These are phyloP conservation scores for Gortyna flavago DNA, from an alignment of 2,888 invertebrate genomes.

Conservation along the genomic window DNA sequence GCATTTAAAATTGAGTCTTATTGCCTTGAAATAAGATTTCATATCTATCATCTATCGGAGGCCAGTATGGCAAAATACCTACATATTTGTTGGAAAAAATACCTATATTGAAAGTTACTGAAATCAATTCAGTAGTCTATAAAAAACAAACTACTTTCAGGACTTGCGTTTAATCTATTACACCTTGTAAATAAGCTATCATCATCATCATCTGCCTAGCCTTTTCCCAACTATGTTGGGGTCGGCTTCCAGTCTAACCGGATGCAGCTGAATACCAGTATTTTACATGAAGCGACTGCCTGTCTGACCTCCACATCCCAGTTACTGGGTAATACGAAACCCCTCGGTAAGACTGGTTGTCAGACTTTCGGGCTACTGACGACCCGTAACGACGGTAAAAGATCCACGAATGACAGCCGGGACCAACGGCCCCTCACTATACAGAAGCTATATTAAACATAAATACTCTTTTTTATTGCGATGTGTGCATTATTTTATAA, in stretches of 20 bases:
- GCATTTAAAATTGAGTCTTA: no score
- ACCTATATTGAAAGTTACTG: no score
- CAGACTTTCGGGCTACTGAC: background rate
- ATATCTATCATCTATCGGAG: no score
- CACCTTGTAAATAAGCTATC: no score
- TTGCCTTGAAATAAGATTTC: no score
- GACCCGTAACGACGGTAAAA: background rate
- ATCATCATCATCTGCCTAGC: background rate
- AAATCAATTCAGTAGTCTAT: no score
- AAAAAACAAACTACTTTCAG: no score
- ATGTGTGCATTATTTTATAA: slow-evolving; percentile 25
- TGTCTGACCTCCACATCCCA: background rate
- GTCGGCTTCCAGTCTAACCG: background rate
- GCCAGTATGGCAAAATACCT: no score
- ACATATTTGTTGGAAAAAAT: no score
- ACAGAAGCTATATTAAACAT: slow-evolving; percentile 18
- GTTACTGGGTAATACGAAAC: background rate
- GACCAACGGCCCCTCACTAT: background rate
- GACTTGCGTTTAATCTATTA: no score
- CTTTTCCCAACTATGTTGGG: background rate
- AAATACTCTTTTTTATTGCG: slow-evolving; percentile 19
- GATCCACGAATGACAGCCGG: background rate
- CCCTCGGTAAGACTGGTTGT: background rate
- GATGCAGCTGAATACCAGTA: background rate
- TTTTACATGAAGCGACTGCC: background rate